These are phyloP conservation scores for Gymnodraco acuticeps DNA, from an alignment of 2,797 vertebrate genomes.

Conservation along the genomic window DNA sequence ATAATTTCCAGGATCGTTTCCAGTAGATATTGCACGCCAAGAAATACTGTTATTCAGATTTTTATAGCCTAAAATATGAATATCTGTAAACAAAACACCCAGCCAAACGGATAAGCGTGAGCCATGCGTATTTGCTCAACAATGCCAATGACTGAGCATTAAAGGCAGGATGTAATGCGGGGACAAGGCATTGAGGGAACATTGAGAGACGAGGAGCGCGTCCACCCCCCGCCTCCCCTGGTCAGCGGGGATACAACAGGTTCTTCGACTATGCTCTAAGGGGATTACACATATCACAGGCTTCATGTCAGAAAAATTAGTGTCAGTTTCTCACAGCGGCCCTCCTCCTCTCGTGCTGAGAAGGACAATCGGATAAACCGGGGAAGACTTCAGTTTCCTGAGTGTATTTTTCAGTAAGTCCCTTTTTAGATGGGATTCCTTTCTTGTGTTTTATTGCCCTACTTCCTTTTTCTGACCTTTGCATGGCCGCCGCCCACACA, in stretches of 20 bases:
- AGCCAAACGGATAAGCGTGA: constrained; percentile 10
- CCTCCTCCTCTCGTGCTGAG: constrained; percentile 48
- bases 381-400: constrained; percentile 33
- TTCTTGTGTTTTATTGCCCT: neutral
- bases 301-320: constrained; percentile 76
- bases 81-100: constrained; percentile 43
- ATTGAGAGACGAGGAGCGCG: constrained; percentile 27
- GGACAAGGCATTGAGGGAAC: constrained; percentile 6
- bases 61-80: constrained; percentile 44
- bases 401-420: constrained; percentile 1
- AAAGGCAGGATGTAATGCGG: constrained; percentile 14
- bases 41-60: constrained; percentile 42
- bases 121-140: constrained; percentile 12
- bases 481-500: neutral
- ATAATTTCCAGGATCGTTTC: constrained; percentile 22
- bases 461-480: neutral
- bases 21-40: constrained; percentile 13
- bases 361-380: constrained; percentile 60
- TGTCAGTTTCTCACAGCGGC: constrained; percentile 58
- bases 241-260: constrained; percentile 62
- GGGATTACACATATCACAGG: constrained; percentile 78
- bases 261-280: constrained; percentile 66
- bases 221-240: constrained; percentile 26
- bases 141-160: constrained; percentile 23
- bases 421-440: neutral